These are phyloP conservation scores for Alethe castanea DNA, from an alignment of 2,113 vertebrate genomes.

Conservation along the genomic window DNA sequence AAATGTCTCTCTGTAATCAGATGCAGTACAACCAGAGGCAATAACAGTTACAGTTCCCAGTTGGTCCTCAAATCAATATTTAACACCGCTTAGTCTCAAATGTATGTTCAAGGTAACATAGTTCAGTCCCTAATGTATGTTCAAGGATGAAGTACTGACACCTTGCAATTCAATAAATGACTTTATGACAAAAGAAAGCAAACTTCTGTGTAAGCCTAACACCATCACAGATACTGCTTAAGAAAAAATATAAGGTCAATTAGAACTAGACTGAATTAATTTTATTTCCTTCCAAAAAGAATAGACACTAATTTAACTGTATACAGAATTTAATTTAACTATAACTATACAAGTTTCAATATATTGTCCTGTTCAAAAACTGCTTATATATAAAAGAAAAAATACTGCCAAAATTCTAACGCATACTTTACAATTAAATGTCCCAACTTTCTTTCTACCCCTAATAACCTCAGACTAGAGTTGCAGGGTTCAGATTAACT, in stretches of 20 bases:
- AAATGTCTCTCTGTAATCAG: background rate
- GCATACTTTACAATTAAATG: constrained; percentile 33
- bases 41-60: background rate
- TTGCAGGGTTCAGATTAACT: background rate
- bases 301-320: constrained; percentile 57
- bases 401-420: constrained; percentile 39
- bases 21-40: background rate
- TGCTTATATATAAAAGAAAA: constrained; percentile 36
- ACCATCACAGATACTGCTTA: background rate
- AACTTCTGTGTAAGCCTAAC: background rate
- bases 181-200: background rate
- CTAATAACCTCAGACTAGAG: background rate
- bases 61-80: background rate
- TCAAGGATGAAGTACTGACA: background rate
- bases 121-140: background rate
- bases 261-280: constrained; percentile 55
- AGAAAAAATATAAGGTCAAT: constrained; percentile 24
- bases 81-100: background rate
- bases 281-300: constrained; percentile 57
- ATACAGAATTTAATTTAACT: constrained; percentile 65
- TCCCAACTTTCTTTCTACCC: background rate
- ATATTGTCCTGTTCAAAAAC: constrained; percentile 49
- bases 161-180: background rate
- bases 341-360: constrained; percentile 60
- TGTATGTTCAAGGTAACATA: background rate